Conservation (phyloP, 2,888 invertebrate genomes). For the Teleiodes luculella region DNA sequence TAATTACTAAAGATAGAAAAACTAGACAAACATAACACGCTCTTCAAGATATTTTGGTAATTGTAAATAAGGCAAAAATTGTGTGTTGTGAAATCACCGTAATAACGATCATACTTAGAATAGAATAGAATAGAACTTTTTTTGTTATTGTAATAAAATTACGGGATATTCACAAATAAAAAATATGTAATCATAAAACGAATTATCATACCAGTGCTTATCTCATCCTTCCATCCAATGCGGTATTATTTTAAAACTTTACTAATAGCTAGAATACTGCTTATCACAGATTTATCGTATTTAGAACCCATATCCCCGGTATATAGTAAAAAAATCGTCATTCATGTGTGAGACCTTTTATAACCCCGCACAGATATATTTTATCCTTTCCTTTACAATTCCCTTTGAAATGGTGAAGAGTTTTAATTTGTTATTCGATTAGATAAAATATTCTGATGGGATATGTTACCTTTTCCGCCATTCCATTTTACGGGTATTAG, state of each 20-base stretch:
- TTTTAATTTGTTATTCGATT: neutral
- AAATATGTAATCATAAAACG: no score
- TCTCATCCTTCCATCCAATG: neutral
- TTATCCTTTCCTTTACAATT: neutral
- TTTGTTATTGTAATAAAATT: no score
- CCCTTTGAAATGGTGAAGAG: neutral
- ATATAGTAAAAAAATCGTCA: neutral
- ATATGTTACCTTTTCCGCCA: neutral
- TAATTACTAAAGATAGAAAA: no score
- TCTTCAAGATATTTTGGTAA: no score
- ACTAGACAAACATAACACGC: no score
- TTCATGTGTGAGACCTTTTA: neutral
- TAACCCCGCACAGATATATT: no score
- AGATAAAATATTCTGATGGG: neutral
- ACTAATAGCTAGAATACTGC: constrained; percentile 1
- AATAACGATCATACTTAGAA: no score
- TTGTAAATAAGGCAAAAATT: no score
- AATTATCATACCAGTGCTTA: neutral
- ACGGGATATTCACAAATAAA: no score
- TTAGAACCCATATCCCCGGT: neutral
- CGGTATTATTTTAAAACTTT: neutral
- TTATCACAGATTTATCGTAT: constrained; percentile 1
- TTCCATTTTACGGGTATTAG: neutral
- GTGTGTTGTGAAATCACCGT: no score
- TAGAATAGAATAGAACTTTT: no score